Conservation (phyloP, 1,140 invertebrate genomes). For the Platyscapa corneri region DNA sequence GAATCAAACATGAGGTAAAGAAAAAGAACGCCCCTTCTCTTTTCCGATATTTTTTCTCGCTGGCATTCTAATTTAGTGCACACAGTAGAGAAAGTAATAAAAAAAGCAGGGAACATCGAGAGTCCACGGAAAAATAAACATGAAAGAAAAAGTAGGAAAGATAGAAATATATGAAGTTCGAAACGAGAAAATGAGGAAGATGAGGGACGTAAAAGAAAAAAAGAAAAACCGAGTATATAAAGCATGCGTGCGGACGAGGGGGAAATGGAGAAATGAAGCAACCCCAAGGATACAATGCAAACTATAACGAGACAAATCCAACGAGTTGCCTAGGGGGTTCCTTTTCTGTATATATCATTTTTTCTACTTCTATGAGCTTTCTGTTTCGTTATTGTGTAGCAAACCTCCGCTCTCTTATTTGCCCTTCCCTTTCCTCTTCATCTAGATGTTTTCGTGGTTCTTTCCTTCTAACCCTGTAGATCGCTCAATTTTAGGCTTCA, state of each 20-base stretch:
- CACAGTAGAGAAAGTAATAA: slow-evolving; percentile 27
- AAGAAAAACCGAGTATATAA: neutral
- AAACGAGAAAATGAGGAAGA: slow-evolving; percentile 43
- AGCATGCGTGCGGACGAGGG: neutral
- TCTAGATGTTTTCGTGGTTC: neutral
- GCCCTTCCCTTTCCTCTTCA: slow-evolving; percentile 45
- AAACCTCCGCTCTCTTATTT: neutral
- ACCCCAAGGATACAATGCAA: slow-evolving; percentile 70
- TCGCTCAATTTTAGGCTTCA: slow-evolving; percentile 21
- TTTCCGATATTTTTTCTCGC: neutral
- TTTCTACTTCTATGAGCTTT: slow-evolving; percentile 13
- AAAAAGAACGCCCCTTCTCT: neutral
- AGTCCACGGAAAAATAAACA: slow-evolving; percentile 24
- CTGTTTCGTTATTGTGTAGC: neutral
- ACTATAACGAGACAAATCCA: slow-evolving; percentile 75
- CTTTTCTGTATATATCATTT: slow-evolving; percentile 54
- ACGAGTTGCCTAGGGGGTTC: slow-evolving; percentile 65
- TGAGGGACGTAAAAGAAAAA: neutral
- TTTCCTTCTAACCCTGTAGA: slow-evolving; percentile 18
- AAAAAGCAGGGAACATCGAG: slow-evolving; percentile 14
- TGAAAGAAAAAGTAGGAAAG: neutral
- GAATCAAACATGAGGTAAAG: neutral
- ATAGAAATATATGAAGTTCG: neutral
- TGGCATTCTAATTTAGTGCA: slow-evolving; percentile 43
- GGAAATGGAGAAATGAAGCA: slow-evolving; percentile 60